Evolutionary conservation across 2,888 invertebrate genomes (phyloP), one percentile per base, ranked within the genome.

Genomic region (Seira ritae): DNA sequence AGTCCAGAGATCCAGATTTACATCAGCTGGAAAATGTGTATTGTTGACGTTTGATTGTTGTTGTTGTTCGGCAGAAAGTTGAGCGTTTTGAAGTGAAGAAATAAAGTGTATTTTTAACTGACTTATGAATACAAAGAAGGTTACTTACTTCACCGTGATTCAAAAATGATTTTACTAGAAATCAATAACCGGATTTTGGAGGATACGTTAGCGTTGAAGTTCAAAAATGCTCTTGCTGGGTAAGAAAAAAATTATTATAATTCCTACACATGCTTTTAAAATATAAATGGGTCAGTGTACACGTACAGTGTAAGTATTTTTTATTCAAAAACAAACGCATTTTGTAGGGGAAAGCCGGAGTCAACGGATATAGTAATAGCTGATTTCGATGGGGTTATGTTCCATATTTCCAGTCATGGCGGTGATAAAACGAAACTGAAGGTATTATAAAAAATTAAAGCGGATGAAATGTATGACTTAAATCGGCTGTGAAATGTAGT

Each of bases 181-280:
- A 98, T 98, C 93, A 97, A 98, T 93, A 99, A 99, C 93, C 95
- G 98, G 92, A 98, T 99, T 92, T 95, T 99, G 90, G 98, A 98
- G 93, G 99, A 99, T 92, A 97, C 98, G 85, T 93, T 99, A 91
- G 94, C 95, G 91, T 94, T 96, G 90, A 98, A 98, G 94, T 98
- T 98, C 92, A 96, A 95, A 92, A 98, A 98, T 94, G 97, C 96
- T 91, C 93, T 96, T 92, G 96, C 96, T 90, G 98, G 98, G 99
- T 99, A 93, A 94, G 95, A 94, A 90, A n/a, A 42, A 8, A 42
- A 6, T 42, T 6, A 6, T 62, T 62, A 62, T 12, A 62, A n/a
- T 62, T 62, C n/a, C n/a, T n/a, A n/a, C n/a, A n/a, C n/a, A n/a
- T n/a, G n/a, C n/a, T n/a, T n/a, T n/a, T n/a, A n/a, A n/a, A n/a